Evolutionary conservation across 2,113 vertebrate genomes (phyloP), one percentile per base, ranked within the genome.

Genomic region (Cyphomyrus discorhynchus): DNA sequence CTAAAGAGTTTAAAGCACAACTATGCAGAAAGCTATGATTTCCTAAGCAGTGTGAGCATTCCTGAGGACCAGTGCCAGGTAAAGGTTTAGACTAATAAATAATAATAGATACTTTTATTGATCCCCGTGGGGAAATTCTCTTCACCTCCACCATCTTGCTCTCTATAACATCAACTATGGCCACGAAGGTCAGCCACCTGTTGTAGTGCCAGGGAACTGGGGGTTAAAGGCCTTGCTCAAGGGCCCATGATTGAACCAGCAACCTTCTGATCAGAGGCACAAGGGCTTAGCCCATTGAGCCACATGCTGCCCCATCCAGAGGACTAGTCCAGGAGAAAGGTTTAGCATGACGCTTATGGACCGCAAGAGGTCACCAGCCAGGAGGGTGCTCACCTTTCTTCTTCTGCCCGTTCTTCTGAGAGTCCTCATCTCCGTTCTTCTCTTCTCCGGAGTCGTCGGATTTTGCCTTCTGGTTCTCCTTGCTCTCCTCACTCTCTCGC

Each of bases 371-470:
- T 31, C 62, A 50, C 24, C 83, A 46, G 0, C 45, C 46, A 62
- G 1, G 3, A 9, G 2, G 5, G 4, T 1, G 15, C 66, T 93
- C 92, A 98, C 98, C 98, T 97, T 98, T 98, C 93, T 98, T 99
- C 94, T 97, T 98, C 77, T 98, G 97, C 0, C 97, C 96, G 0
- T 97, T 97, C 93, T 97, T 98, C 93, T 98, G 98, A 82, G 96
- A 95, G 91, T 99, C 98, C 21, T 99, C 98, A 0, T 99, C 98
- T 0, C 97, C 96, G 2, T 98, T 99, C 93, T 98, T 99, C 92
- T 99, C 98, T 90, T 99, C 98, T 88, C 98, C 98, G 0, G 98
- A 99, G 92, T 99, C 98, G 42, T 99, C 98, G 0, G 98, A 99
- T 93, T 97, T 98, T 90, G 97, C 95, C 95, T 98, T 99, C 66